phyloP scores from a whole-genome alignment of 2,113 vertebrate species.

The Hystrix brachyura region DNA sequence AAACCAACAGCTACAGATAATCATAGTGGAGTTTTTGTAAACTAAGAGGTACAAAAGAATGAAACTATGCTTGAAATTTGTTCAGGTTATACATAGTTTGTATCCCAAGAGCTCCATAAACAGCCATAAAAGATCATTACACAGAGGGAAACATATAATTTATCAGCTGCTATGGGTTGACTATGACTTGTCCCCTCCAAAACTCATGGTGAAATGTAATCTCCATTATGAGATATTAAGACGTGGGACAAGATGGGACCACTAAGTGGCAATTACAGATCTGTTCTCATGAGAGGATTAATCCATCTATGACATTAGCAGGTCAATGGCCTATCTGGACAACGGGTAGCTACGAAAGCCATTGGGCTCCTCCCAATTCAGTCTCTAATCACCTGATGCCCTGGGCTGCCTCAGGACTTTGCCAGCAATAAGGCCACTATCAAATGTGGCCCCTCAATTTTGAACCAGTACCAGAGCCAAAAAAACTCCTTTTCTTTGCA shows the following conservation, averaged over 20 bases:
- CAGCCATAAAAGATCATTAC: not conserved
- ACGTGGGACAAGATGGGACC: not conserved
- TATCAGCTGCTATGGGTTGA: not conserved
- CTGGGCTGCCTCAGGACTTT: not conserved
- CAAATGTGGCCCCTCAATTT: not conserved
- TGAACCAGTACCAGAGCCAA: not conserved
- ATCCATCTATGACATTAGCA: not conserved
- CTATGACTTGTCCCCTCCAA: not conserved
- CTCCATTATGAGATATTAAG: not conserved
- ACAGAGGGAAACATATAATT: not conserved
- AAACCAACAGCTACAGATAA: not conserved
- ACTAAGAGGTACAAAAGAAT: not conserved
- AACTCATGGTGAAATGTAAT: not conserved
- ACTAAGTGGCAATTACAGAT: not conserved
- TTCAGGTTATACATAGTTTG: not conserved
- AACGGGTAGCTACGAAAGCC: not conserved
- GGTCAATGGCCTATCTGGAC: not conserved
- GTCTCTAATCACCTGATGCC: not conserved
- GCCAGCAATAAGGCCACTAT: not conserved
- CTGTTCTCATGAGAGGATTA: not conserved
- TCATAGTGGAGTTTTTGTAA: not conserved
- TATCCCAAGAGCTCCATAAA: conserved; percentile 21
- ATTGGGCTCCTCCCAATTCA: not conserved
- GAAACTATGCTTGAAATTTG: not conserved
- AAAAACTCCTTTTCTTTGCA: not conserved